These are phyloP conservation scores for Drosophila ohnishii DNA, from an alignment of 1,140 invertebrate species.

Conservation along the genomic window DNA sequence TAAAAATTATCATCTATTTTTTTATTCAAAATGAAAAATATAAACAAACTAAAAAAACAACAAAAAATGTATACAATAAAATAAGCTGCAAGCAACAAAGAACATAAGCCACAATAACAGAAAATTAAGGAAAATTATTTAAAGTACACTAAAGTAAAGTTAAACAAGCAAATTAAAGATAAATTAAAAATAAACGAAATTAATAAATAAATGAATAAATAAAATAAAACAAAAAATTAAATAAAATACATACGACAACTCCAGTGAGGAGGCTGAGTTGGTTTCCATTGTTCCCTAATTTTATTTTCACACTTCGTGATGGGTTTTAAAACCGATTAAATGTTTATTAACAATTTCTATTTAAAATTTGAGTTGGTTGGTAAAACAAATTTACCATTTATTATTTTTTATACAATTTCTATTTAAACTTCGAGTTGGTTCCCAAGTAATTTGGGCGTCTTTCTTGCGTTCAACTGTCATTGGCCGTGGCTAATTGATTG, in stretches of 20 bases:
- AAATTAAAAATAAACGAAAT: background rate
- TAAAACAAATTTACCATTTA: background rate
- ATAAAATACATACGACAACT: slow-evolving; percentile 63
- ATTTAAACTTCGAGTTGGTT: background rate
- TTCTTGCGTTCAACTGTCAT: slow-evolving; percentile 3
- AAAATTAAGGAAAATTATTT: slow-evolving; percentile 1
- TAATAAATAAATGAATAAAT: background rate
- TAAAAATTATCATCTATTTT: no score
- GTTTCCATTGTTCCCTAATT: slow-evolving; percentile 2
- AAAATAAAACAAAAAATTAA: slow-evolving; percentile 19
- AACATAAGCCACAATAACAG: background rate
- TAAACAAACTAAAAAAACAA: background rate
- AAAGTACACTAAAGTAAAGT: background rate
- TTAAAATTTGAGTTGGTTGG: background rate
- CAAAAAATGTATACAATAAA: background rate
- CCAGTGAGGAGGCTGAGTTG: slow-evolving; percentile 14
- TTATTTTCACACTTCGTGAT: background rate
- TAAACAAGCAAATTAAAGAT: background rate
- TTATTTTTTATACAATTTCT: background rate
- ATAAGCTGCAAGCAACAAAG: background rate
- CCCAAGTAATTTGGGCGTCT: background rate
- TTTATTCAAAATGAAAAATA: no score
- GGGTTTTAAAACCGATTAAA: background rate
- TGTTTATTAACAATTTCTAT: background rate
- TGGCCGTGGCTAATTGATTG: slow-evolving; percentile 30